A percentile compares a stretch with the other conserved stretches of the same genome.
Evolutionary conservation across 37 sponge, comb jelly and placozoan species (phyloP).

Genomic region (Halichondria panicea): DNA sequence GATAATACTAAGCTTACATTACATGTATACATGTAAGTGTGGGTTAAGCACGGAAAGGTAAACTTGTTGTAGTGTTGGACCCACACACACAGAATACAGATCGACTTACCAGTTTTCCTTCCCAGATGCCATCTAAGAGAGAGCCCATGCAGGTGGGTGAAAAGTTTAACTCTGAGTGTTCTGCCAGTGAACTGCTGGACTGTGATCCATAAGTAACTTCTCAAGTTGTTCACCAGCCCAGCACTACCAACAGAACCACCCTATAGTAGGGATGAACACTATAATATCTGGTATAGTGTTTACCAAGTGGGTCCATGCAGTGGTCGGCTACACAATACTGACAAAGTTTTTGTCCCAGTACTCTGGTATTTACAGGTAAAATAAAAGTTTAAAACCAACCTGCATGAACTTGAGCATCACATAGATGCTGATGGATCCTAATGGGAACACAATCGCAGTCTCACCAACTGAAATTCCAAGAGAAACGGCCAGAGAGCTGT

Average conservation of each 20-base stretch:
- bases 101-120: constrained; percentile 81
- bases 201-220: constrained; percentile 85
- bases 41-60: too few species aligned
- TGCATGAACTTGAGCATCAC: constrained; percentile 80
- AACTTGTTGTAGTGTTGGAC: too few species aligned
- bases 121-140: constrained; percentile 96
- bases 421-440: constrained; percentile 56
- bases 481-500: background rate
- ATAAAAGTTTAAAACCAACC: too few species aligned
- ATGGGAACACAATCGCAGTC: constrained; percentile 43
- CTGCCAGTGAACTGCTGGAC: constrained; percentile 95
- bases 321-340: background rate
- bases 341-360: background rate
- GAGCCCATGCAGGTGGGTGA: constrained; percentile 88
- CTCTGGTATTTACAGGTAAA: too few species aligned
- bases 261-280: too few species aligned
- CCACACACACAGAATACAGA: too few species aligned
- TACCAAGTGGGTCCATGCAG: constrained; percentile 1
- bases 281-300: background rate
- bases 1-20: too few species aligned
- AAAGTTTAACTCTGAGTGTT: constrained; percentile 73
- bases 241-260: constrained; percentile 79
- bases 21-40: too few species aligned
- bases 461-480: constrained; percentile 12
- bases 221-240: constrained; percentile 79